Conservation (phyloP, 2,888 invertebrate genomes). For the Chesias legatella region DNA sequence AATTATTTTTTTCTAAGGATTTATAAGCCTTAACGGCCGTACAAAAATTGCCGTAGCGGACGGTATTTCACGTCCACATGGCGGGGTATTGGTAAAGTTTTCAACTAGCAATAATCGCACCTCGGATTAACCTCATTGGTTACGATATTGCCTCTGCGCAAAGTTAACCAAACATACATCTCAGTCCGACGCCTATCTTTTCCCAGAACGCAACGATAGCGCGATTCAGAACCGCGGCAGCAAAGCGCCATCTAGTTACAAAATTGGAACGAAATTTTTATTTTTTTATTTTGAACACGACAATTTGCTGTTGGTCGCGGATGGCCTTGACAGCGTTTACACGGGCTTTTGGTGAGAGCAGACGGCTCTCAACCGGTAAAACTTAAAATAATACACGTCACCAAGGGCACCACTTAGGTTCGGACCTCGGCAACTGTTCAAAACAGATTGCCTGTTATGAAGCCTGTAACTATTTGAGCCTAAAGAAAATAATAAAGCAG, state of each 20-base stretch:
- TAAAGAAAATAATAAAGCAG: not conserved
- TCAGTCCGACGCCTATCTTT: not conserved
- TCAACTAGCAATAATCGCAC: constrained; percentile 96
- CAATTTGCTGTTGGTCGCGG: no score
- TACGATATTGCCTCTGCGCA: constrained; percentile 96
- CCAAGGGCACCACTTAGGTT: no score
- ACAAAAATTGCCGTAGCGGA: constrained; percentile 74
- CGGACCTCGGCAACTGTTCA: no score
- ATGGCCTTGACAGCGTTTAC: no score
- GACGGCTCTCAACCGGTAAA: no score
- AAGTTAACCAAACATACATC: constrained; percentile 73
- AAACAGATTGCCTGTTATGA: no score
- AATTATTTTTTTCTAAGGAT: no score
- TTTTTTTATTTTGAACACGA: no score
- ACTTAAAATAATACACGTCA: no score
- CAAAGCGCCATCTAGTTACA: constrained; percentile 53
- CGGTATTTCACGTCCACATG: constrained; percentile 75
- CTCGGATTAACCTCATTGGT: constrained; percentile 94
- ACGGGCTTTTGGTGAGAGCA: no score
- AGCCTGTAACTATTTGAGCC: no score
- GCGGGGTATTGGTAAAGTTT: constrained; percentile 86
- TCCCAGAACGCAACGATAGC: constrained; percentile 37
- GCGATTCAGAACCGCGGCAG: constrained; percentile 35
- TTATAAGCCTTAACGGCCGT: constrained; percentile 53
- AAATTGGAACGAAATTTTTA: constrained; percentile 7